Conservation (phyloP, 2,797 vertebrate genomes). For the Crenuchus spilurus region DNA sequence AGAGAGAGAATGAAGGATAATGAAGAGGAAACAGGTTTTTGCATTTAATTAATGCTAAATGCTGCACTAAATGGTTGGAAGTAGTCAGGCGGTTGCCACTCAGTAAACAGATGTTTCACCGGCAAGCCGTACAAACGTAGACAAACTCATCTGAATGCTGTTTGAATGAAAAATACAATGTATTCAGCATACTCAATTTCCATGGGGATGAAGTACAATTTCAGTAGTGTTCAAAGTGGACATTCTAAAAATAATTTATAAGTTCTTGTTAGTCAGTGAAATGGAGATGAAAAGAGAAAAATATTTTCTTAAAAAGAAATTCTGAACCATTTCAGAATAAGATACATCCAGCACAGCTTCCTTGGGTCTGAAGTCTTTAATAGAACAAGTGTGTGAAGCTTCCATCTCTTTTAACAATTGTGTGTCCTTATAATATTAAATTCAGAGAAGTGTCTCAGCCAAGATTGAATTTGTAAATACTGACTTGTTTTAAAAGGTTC, state of each 20-base stretch:
- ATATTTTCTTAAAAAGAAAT: neutral
- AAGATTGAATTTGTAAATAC: too few relatives aligned
- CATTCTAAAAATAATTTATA: neutral
- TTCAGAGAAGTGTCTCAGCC: neutral
- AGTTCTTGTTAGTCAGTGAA: neutral
- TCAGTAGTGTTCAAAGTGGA: neutral
- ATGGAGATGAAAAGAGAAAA: neutral
- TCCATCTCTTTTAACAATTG: neutral
- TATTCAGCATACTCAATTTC: neutral
- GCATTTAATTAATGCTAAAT: conserved; percentile 13
- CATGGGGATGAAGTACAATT: neutral
- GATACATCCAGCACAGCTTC: neutral
- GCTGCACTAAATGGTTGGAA: neutral
- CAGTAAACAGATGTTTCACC: conserved; percentile 4
- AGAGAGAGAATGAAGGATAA: neutral
- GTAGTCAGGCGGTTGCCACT: neutral
- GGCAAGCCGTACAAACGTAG: neutral
- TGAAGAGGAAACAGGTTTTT: conserved; percentile 3
- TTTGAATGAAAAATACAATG: neutral
- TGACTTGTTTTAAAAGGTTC: too few relatives aligned
- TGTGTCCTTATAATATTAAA: neutral
- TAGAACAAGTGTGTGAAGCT: neutral
- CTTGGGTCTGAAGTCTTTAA: neutral
- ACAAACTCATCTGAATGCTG: neutral
- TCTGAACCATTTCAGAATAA: neutral